These are phyloP conservation scores for Synanthedon myopaeformis DNA, from an alignment of 2,888 invertebrate species.

Conservation along the genomic window DNA sequence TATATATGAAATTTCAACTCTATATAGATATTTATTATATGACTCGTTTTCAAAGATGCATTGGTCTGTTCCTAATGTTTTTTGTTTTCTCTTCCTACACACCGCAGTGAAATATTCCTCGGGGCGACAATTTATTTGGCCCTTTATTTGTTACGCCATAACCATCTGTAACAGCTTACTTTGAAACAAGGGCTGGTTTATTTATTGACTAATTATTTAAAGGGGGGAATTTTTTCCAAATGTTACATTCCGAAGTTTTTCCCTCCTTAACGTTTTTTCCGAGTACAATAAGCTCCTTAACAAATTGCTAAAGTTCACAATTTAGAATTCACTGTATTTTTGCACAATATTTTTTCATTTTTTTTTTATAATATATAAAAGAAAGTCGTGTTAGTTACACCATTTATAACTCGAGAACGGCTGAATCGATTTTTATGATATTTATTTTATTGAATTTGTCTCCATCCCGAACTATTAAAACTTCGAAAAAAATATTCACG, in stretches of 20 bases:
- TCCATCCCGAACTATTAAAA: no score
- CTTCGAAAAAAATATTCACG: no score
- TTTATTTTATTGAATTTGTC: no score
- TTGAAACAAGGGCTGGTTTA: conserved; percentile 11
- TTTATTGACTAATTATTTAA: conserved; percentile 22
- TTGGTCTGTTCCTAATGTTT: conserved; percentile 12
- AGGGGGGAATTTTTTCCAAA: conserved; percentile 2
- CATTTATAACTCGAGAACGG: no score
- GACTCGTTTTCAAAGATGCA: conserved; percentile 8
- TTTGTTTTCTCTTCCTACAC: conserved; percentile 11
- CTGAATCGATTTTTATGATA: no score
- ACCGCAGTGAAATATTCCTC: conserved; percentile 14
- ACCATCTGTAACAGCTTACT: conserved; percentile 13
- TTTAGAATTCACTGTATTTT: no score
- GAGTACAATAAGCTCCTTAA: no score
- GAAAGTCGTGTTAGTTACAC: no score
- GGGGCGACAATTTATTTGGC: conserved; percentile 17
- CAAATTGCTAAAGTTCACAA: no score
- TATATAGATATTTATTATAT: not conserved
- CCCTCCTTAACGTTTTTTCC: no score
- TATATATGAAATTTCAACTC: not conserved
- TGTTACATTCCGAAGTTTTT: not conserved
- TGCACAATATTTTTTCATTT: no score
- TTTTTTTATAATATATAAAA: no score
- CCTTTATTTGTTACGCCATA: conserved; percentile 8